Evolutionary conservation across 2,888 invertebrate species (phyloP).

Genomic region (Anthophora plumipes): DNA sequence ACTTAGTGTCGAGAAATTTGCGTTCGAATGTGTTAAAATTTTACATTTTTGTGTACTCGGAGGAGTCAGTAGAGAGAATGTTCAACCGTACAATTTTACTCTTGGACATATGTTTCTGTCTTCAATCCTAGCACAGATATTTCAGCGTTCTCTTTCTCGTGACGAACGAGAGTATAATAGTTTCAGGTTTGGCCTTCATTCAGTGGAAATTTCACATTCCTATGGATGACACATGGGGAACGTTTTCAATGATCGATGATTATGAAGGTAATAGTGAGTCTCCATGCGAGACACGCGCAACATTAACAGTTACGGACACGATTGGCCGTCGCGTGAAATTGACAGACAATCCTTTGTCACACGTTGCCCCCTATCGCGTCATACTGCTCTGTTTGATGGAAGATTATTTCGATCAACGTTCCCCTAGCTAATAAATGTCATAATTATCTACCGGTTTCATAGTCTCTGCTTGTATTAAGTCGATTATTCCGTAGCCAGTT

Average conservation of each 20-base stretch:
- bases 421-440: slow-evolving; percentile 20
- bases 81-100: no score
- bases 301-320: neutral
- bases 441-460: neutral
- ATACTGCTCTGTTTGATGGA: neutral
- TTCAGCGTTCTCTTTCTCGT: no score
- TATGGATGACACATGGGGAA: neutral
- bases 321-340: slow-evolving; percentile 8
- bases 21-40: no score
- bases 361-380: neutral
- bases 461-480: neutral
- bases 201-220: neutral
- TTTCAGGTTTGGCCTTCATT: slow-evolving; percentile 21
- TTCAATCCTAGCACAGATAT: no score
- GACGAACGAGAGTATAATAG: no score
- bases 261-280: neutral
- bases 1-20: no score
- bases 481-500: no score
- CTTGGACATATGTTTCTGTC: no score
- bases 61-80: no score
- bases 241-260: slow-evolving; percentile 9
- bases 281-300: neutral
- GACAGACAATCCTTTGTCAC: slow-evolving; percentile 11
- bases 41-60: no score
- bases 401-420: slow-evolving; percentile 37